Conservation (phyloP, 2,797 vertebrate species). For the Helostoma temminkii region DNA sequence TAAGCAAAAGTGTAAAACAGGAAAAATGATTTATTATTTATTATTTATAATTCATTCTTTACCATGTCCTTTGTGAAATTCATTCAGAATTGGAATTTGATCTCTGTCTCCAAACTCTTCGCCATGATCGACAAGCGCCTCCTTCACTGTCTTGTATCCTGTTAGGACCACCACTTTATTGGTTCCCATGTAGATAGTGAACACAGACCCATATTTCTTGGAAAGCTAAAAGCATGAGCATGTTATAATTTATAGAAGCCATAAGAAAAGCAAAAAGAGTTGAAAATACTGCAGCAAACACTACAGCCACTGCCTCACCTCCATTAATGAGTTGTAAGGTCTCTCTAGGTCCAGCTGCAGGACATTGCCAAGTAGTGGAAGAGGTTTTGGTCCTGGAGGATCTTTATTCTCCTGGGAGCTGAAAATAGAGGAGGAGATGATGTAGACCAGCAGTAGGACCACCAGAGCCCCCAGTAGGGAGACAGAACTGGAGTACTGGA, state of each 20-base stretch:
- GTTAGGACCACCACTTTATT: constrained; percentile 63
- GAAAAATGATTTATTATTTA: too few relatives aligned
- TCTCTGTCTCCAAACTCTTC: constrained; percentile 61
- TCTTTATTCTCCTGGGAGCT: constrained; percentile 4
- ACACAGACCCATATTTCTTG: constrained; percentile 63
- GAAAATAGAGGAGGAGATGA: neutral
- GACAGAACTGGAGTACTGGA: constrained; percentile 3
- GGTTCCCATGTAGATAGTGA: constrained; percentile 45
- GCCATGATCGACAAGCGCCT: constrained; percentile 47
- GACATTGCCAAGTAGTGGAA: constrained; percentile 78
- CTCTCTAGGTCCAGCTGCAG: constrained; percentile 65
- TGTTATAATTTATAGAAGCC: neutral
- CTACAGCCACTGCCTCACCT: constrained; percentile 51
- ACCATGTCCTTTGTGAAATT: constrained; percentile 31
- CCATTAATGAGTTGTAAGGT: constrained; percentile 44
- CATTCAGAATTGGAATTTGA: accelerated
- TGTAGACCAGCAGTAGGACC: constrained; percentile 51
- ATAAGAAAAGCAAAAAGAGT: too few relatives aligned
- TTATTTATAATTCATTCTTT: too few relatives aligned
- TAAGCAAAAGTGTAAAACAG: too few relatives aligned
- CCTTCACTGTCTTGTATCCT: constrained; percentile 64
- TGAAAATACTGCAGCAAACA: too few relatives aligned
- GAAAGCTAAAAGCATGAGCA: constrained; percentile 29
- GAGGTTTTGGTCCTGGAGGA: constrained; percentile 73
- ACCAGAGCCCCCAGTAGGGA: constrained; percentile 32